These are phyloP conservation scores for Muscicapa comitata DNA, from an alignment of 2,797 vertebrate species.

Conservation along the genomic window DNA sequence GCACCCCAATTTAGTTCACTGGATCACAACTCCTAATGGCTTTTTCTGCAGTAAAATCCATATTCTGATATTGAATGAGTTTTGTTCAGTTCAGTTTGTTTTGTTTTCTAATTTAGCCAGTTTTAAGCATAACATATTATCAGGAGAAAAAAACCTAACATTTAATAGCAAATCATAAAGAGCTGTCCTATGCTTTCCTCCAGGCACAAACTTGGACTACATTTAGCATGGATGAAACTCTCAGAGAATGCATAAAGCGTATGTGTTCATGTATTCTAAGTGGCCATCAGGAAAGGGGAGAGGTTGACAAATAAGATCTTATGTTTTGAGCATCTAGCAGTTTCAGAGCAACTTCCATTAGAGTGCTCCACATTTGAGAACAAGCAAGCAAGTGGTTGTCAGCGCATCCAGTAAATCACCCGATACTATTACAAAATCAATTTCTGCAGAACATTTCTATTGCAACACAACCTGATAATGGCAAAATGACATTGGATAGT, in stretches of 20 bases:
- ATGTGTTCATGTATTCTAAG: background rate
- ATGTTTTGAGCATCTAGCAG: slow-evolving; percentile 61
- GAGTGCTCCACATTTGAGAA: slow-evolving; percentile 78
- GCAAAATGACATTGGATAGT: slow-evolving; percentile 80
- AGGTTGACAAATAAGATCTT: slow-evolving; percentile 50
- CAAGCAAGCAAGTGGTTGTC: slow-evolving; percentile 86
- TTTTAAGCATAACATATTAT: background rate
- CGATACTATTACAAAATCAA: slow-evolving; percentile 97
- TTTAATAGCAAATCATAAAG: background rate
- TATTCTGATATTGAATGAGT: background rate
- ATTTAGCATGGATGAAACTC: background rate
- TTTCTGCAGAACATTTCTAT: slow-evolving; percentile 84
- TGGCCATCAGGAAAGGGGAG: background rate
- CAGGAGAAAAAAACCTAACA: background rate
- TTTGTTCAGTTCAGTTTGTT: background rate
- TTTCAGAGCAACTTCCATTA: slow-evolving; percentile 81
- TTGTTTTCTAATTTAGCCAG: background rate
- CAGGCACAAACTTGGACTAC: background rate
- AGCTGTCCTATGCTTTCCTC: background rate
- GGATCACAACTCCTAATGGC: background rate
- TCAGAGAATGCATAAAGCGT: background rate
- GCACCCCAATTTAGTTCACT: background rate
- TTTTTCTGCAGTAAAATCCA: background rate
- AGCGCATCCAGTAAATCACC: slow-evolving; percentile 89
- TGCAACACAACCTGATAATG: slow-evolving; percentile 79